phyloP scores from a whole-genome alignment of 2,797 vertebrate species.

The Mus caroli region DNA sequence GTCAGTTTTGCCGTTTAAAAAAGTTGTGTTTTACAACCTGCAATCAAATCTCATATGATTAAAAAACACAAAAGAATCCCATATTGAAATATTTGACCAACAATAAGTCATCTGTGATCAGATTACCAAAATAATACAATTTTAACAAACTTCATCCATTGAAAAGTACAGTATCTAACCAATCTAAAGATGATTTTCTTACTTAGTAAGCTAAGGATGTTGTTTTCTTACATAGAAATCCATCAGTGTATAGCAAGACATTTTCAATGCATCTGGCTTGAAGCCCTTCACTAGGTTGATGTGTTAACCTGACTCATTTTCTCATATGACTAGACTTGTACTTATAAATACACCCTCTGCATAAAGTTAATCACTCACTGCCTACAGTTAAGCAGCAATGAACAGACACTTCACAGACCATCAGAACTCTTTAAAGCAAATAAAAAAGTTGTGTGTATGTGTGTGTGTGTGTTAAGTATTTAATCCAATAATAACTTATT shows the following conservation, averaged over 20 bases:
- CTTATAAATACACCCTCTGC: background rate
- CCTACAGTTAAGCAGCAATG: background rate
- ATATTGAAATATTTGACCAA: slow-evolving; percentile 68
- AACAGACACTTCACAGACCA: slow-evolving; percentile 3
- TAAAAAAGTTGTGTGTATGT: background rate
- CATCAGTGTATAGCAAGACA: slow-evolving; percentile 3
- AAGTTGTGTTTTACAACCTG: slow-evolving; percentile 67
- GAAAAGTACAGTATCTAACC: slow-evolving; percentile 54
- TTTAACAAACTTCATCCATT: slow-evolving; percentile 68
- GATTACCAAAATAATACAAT: slow-evolving; percentile 57
- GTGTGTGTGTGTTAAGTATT: background rate
- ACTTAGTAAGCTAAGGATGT: background rate
- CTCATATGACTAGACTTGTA: slow-evolving; percentile 21
- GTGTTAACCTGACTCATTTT: slow-evolving; percentile 44
- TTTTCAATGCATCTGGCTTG: slow-evolving; percentile 53
- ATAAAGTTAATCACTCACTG: slow-evolving; percentile 11
- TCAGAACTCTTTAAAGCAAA: background rate
- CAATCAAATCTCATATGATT: slow-evolving; percentile 43
- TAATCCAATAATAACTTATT: slow-evolving; percentile 44
- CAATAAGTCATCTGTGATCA: slow-evolving; percentile 50
- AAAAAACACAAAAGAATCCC: slow-evolving; percentile 62
- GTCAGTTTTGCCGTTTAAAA: slow-evolving; percentile 37
- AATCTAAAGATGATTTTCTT: slow-evolving; percentile 32
- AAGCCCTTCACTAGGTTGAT: slow-evolving; percentile 41
- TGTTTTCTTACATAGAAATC: slow-evolving; percentile 42